These are phyloP conservation scores for Pollicipes pollicipes DNA, from an alignment of 1,140 invertebrate genomes.

Conservation along the genomic window DNA sequence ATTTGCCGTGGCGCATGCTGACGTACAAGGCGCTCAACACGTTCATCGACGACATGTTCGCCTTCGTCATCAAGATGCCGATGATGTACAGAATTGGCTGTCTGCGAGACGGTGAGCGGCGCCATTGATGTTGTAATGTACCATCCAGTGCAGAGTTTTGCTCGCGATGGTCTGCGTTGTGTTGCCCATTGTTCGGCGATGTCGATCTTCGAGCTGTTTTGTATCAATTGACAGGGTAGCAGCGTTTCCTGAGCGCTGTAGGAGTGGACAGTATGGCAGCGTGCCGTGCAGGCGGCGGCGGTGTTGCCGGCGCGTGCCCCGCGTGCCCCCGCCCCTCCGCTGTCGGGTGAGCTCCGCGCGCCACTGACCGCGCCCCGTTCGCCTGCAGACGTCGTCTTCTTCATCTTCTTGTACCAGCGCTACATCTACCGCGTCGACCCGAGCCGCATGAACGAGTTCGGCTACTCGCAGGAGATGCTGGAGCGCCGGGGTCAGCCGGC, in stretches of 20 bases:
- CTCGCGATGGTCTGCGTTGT: no score
- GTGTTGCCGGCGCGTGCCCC: constrained; percentile 1
- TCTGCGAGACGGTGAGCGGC: constrained; percentile 78
- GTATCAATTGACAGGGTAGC: no score
- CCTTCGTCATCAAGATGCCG: constrained; percentile 99
- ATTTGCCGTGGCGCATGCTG: constrained; percentile 98
- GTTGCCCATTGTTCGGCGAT: no score
- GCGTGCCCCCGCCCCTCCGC: neutral
- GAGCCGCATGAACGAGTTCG: constrained; percentile 89
- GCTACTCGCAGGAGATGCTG: constrained; percentile 40
- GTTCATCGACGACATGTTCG: constrained; percentile 99
- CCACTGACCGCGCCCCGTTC: constrained; percentile 18
- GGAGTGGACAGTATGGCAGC: no score
- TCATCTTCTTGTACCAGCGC: constrained; percentile 94
- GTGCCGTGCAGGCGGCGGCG: neutral
- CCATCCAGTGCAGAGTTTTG: no score
- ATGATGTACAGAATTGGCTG: constrained; percentile 87
- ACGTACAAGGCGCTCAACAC: constrained; percentile 99
- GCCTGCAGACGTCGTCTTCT: constrained; percentile 83
- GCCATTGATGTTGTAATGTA: no score
- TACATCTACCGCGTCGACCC: constrained; percentile 96
- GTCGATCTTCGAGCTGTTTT: no score
- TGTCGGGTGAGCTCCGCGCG: constrained; percentile 10
- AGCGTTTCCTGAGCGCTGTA: no score
- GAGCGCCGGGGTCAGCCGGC: neutral